A percentile compares a stretch with the other conserved stretches of the same genome.
These are phyloP conservation scores for Psammodynastes pulverulentus DNA, from an alignment of 2,113 vertebrate species.

Conservation along the genomic window DNA sequence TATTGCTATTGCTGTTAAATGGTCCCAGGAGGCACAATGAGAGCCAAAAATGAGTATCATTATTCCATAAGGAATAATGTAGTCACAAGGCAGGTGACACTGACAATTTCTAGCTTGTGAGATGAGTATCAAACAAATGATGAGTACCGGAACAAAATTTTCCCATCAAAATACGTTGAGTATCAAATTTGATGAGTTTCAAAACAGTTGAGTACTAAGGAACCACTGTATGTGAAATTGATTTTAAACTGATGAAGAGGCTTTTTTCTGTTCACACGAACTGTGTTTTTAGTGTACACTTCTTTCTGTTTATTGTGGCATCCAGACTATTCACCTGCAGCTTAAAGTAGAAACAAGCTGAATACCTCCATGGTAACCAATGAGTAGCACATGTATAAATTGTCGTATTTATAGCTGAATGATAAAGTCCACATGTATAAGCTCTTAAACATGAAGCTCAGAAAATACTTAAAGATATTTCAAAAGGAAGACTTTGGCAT, in stretches of 20 bases:
- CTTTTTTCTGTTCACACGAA: conserved; percentile 20
- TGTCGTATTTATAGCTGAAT: not conserved
- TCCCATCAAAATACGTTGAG: not conserved
- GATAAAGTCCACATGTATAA: not conserved
- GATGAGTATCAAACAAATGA: no score
- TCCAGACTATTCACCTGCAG: conserved; percentile 10
- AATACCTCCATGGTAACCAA: not conserved
- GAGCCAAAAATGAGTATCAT: no score
- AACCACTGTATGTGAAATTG: not conserved
- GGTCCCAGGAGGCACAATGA: no score
- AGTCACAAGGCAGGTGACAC: no score
- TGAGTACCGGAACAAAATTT: no score
- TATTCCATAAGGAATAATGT: no score
- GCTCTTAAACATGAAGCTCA: not conserved
- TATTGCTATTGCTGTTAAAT: no score
- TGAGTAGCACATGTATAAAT: no score
- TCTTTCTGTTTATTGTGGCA: conserved; percentile 25
- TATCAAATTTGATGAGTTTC: not conserved
- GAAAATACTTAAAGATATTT: not conserved
- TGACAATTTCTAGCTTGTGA: no score
- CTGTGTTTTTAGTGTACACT: not conserved
- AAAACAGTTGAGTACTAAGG: not conserved
- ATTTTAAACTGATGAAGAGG: conserved; percentile 24
- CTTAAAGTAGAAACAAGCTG: conserved; percentile 17
- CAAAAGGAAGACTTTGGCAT: not conserved